These are phyloP conservation scores for Chaetodon trifasciatus DNA, from an alignment of 2,797 vertebrate genomes.

Conservation along the genomic window DNA sequence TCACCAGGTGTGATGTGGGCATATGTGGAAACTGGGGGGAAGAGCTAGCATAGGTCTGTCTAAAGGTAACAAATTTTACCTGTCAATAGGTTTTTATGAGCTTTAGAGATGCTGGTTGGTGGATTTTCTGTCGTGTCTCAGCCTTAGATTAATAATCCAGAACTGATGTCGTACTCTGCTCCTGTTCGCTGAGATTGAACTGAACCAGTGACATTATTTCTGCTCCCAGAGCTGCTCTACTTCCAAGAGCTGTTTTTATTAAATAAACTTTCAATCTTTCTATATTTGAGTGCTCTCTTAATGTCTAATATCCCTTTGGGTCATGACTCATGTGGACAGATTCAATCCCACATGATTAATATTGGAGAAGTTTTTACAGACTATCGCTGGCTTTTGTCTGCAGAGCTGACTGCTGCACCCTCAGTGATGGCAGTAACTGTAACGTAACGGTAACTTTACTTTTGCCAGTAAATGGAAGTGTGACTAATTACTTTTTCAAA, in stretches of 20 bases:
- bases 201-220: background rate
- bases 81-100: background rate
- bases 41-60: too few species aligned
- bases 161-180: background rate
- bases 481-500: too few species aligned
- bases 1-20: background rate
- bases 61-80: too few species aligned
- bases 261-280: slow-evolving; percentile 3
- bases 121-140: background rate
- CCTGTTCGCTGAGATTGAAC: background rate
- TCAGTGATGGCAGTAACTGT: background rate
- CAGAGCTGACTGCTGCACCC: slow-evolving; percentile 7
- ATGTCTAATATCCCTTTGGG: slow-evolving; percentile 15
- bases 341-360: slow-evolving; percentile 15
- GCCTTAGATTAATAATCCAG: background rate
- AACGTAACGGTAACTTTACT: too few species aligned
- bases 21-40: background rate
- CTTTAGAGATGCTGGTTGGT: background rate
- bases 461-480: too few species aligned
- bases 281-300: background rate
- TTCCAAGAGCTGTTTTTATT: slow-evolving; percentile 8
- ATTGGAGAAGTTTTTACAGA: slow-evolving; percentile 4
- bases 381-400: slow-evolving; percentile 5
- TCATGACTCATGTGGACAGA: slow-evolving; percentile 12
- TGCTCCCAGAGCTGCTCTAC: background rate